Percentiles rank a stretch among this genome's conserved stretches.
Evolutionary conservation across 2,113 vertebrate genomes (phyloP).

Genomic region (Ranitomeya variabilis): DNA sequence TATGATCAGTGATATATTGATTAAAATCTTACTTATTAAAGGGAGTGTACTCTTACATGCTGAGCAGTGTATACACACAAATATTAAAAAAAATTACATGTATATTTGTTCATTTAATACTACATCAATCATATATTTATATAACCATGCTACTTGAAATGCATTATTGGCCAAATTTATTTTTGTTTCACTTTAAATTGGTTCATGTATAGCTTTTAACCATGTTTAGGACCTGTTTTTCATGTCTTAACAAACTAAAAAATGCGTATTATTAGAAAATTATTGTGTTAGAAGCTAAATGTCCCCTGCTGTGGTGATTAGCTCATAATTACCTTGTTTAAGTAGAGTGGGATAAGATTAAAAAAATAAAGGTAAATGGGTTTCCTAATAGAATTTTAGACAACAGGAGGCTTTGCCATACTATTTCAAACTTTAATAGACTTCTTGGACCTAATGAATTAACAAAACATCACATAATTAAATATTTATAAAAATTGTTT

Average conservation of each 20-base stretch:
- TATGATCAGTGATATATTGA: too few relatives aligned
- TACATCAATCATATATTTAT: too few relatives aligned
- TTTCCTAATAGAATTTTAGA: constrained; percentile 53
- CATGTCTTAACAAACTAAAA: constrained; percentile 14
- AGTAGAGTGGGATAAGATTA: constrained; percentile 49
- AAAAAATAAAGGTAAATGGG: constrained; percentile 50
- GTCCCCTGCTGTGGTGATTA: constrained; percentile 49
- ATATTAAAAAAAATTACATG: too few relatives aligned
- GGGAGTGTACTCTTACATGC: too few relatives aligned
- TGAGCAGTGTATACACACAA: too few relatives aligned
- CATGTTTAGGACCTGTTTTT: not conserved
- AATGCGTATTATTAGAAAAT: constrained; percentile 46
- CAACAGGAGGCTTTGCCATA: constrained; percentile 41
- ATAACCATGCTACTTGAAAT: not conserved
- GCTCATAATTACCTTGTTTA: constrained; percentile 51
- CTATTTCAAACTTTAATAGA: constrained; percentile 30
- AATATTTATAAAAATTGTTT: not conserved
- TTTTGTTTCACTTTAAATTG: not conserved
- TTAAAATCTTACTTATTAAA: too few relatives aligned
- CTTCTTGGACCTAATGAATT: constrained; percentile 13
- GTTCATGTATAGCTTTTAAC: not conserved
- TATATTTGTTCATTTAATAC: too few relatives aligned
- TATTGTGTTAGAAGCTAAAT: constrained; percentile 45
- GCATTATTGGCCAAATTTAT: not conserved
- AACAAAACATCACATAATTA: not conserved